These are phyloP conservation scores for Siphamia tubifer DNA, from an alignment of 2,113 vertebrate genomes.

Conservation along the genomic window DNA sequence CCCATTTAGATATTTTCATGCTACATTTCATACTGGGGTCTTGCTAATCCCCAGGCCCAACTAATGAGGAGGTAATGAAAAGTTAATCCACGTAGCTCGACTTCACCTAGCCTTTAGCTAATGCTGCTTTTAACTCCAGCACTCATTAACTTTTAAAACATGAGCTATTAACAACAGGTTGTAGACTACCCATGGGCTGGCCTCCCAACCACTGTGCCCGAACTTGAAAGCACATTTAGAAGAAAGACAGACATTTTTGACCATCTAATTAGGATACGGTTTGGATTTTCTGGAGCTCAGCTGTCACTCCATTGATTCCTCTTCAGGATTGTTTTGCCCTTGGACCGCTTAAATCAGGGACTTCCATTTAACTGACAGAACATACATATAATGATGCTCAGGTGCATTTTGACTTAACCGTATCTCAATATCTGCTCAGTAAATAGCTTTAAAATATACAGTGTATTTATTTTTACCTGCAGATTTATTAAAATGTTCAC, in stretches of 20 bases:
- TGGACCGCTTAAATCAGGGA: constrained; percentile 20
- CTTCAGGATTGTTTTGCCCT: constrained; percentile 39
- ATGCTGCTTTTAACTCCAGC: constrained; percentile 79
- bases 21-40: constrained; percentile 74
- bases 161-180: constrained; percentile 80
- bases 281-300: constrained; percentile 66
- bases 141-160: constrained; percentile 84
- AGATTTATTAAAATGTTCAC: neutral
- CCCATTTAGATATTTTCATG: constrained; percentile 71
- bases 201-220: constrained; percentile 53
- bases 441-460: neutral
- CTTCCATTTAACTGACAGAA: constrained; percentile 13
- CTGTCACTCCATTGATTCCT: constrained; percentile 76
- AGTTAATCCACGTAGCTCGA: constrained; percentile 79
- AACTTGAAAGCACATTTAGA: constrained; percentile 75
- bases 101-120: constrained; percentile 80
- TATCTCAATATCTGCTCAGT: neutral
- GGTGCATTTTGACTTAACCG: neutral
- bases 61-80: constrained; percentile 82
- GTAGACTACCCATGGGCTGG: constrained; percentile 64
- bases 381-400: constrained; percentile 12
- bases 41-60: constrained; percentile 76
- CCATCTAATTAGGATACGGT: constrained; percentile 74
- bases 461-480: neutral
- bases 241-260: constrained; percentile 56